Percentiles rank a stretch among this genome's conserved stretches.
Conservation (phyloP, 2,888 invertebrate genomes). For the Stegana nigrithorax region DNA sequence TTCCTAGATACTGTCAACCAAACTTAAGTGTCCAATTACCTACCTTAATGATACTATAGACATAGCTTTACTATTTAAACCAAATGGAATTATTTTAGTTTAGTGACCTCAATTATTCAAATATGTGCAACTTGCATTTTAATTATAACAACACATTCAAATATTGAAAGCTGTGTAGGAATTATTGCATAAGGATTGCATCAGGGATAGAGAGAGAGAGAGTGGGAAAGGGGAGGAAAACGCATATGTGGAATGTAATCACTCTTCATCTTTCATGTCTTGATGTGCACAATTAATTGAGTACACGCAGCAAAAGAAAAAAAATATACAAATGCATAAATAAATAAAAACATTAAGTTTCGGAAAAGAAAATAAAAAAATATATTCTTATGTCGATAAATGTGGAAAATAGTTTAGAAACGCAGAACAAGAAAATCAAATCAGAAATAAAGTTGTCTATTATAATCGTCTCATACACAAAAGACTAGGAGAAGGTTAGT, state of each 20-base stretch:
- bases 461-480: too few relatives aligned
- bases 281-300: too few relatives aligned
- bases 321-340: too few relatives aligned
- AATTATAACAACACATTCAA: not conserved
- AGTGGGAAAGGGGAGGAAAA: not conserved
- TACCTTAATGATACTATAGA: not conserved
- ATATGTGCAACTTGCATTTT: not conserved
- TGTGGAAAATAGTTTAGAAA: too few relatives aligned
- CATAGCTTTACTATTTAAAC: not conserved
- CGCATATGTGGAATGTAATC: not conserved
- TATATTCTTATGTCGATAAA: too few relatives aligned
- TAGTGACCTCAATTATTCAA: not conserved
- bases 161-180: not conserved
- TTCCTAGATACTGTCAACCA: not conserved
- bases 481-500: too few relatives aligned
- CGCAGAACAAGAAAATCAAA: too few relatives aligned
- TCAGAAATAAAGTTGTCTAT: too few relatives aligned
- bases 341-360: too few relatives aligned
- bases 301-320: too few relatives aligned
- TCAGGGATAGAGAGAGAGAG: not conserved
- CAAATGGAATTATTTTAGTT: not conserved
- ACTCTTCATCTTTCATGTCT: too few relatives aligned
- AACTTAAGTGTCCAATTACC: conserved; percentile 7
- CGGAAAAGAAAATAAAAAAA: too few relatives aligned
- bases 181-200: not conserved